These are phyloP conservation scores for Ceratina japonica DNA, from an alignment of 1,140 invertebrate species.

Conservation along the genomic window DNA sequence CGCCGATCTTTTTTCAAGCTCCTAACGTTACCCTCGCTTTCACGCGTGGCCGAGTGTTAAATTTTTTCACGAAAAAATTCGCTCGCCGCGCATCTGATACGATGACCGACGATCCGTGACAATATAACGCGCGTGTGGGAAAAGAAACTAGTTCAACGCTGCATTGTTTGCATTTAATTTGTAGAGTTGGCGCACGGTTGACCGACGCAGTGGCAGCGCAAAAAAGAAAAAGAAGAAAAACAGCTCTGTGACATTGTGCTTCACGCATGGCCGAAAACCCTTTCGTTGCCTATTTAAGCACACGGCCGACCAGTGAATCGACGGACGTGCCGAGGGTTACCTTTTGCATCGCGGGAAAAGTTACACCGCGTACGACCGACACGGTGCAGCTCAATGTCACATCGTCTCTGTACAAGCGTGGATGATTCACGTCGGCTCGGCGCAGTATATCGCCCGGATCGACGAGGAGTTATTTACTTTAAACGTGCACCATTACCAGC, in stretches of 20 bases:
- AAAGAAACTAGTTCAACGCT: neutral
- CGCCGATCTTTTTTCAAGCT: neutral
- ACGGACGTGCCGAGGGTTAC: neutral
- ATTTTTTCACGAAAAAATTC: neutral
- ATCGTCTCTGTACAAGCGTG: neutral
- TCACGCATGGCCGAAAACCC: constrained; percentile 25
- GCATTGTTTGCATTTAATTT: neutral
- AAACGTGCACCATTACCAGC: constrained; percentile 22
- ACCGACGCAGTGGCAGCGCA: neutral
- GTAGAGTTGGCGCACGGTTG: neutral
- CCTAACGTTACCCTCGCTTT: neutral
- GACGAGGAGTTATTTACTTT: constrained; percentile 24
- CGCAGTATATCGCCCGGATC: neutral
- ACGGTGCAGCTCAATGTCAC: constrained; percentile 19
- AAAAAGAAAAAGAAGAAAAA: constrained; percentile 38
- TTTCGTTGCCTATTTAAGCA: neutral
- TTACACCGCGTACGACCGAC: neutral
- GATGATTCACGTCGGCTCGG: constrained; percentile 33
- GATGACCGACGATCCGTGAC: neutral
- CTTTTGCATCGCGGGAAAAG: neutral
- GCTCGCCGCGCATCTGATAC: too few species aligned
- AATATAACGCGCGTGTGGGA: neutral
- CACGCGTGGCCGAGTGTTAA: neutral
- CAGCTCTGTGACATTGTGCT: constrained; percentile 23
- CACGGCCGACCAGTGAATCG: neutral